phyloP scores from a whole-genome alignment of 2,888 invertebrate genomes.

The Steromphala cineraria region DNA sequence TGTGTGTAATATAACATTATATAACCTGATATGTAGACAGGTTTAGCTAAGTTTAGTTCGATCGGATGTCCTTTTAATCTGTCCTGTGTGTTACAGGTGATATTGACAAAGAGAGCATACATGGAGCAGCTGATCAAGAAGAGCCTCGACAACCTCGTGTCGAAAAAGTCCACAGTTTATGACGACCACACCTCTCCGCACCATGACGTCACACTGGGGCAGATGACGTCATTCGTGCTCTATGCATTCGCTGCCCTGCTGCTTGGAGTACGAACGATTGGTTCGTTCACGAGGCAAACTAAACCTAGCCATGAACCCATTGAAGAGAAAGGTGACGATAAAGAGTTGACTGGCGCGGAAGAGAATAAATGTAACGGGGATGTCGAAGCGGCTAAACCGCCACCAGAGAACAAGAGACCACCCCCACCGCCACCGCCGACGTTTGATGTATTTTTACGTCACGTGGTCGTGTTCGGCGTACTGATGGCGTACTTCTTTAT shows the following conservation, averaged over 20 bases:
- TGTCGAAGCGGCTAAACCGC: neutral
- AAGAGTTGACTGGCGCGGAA: neutral
- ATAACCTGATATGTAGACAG: too few relatives aligned
- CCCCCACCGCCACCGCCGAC: constrained; percentile 33
- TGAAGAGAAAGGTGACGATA: neutral
- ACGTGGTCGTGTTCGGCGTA: constrained; percentile 46
- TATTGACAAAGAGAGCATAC: neutral
- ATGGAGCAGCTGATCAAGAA: neutral
- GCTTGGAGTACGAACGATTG: constrained; percentile 24
- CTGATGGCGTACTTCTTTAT: constrained; percentile 57
- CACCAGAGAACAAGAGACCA: constrained; percentile 19
- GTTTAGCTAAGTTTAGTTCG: too few relatives aligned
- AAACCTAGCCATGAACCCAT: neutral
- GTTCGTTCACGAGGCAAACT: too few relatives aligned
- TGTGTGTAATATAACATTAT: too few relatives aligned
- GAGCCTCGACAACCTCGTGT: neutral
- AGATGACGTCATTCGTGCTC: constrained; percentile 36
- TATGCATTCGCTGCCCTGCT: constrained; percentile 29
- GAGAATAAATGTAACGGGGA: neutral
- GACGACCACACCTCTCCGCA: constrained; percentile 38
- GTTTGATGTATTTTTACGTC: constrained; percentile 43
- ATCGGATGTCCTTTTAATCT: too few relatives aligned
- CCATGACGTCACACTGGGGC: constrained; percentile 42
- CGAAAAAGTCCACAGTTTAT: neutral
- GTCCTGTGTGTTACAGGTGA: too few relatives aligned